Evolutionary conservation across 1,140 invertebrate genomes (phyloP), one percentile per base, ranked within the genome.

Genomic region (Oedothorax gibbosus): DNA sequence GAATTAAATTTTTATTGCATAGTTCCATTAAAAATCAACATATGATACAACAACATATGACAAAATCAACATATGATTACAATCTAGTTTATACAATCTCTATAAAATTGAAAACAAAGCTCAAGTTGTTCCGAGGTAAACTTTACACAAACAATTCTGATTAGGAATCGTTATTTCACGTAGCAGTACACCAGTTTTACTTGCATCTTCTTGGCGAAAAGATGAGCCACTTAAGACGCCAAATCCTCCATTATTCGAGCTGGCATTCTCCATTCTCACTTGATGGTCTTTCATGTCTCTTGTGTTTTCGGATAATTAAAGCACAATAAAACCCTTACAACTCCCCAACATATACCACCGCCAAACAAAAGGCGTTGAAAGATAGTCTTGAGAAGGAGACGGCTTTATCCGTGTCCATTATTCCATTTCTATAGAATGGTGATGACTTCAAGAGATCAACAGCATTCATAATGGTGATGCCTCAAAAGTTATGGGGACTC

Each of bases 301-400:
- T 66, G 64, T 79, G 77, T 79, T 68, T 68, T 68, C 51, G 21
- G 64, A 79, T 79, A 79, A 79, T 79, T 66, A 79, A 79, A 68
- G 77, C 77, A 79, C 77, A 79, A 79, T 68, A 79, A 79, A 68
- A 66, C 77, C 53, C 51, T 79, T 56, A 56, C 77, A 79, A 68
- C 10, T 50, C 11, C 72, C 10, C 35, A 14, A 62, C 14, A 9
- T 64, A 51, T 20, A 50, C 10, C 72, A 57, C 53, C 53, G 53
- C 21, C 56, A 14, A 15, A 75, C 72, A 75, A 75, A 75, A 51
- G 65, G 20, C 12, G 65, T 51, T 14, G 69, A 71, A 71, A 71
- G 54, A 21, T 49, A 53, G 54, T 53, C 50, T 18, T 12, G n/a
- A 60, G n/a, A 11, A 57, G 57, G 12, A 51, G 54, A 71, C 50